A percentile compares a stretch with the other conserved stretches of the same genome.
phyloP scores from a whole-genome alignment of 2,113 vertebrate genomes.

The Solea senegalensis region DNA sequence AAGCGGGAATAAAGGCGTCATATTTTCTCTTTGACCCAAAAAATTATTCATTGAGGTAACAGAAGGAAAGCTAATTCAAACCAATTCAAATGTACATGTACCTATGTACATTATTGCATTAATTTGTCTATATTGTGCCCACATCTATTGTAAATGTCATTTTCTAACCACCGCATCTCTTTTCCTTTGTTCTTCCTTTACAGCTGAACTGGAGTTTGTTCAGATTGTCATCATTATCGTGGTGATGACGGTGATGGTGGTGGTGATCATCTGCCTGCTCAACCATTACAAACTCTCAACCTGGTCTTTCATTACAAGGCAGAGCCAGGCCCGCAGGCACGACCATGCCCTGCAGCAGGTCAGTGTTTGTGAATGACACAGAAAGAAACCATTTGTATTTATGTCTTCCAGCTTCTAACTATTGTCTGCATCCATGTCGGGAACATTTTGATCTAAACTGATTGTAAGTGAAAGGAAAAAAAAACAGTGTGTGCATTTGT shows the following conservation, averaged over 20 bases:
- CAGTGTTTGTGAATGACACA: constrained; percentile 61
- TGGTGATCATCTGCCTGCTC: constrained; percentile 96
- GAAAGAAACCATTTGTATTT: constrained; percentile 13
- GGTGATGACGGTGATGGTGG: constrained; percentile 98
- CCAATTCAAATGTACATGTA: too few relatives aligned
- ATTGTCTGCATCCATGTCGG: constrained; percentile 17
- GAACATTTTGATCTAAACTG: constrained; percentile 32
- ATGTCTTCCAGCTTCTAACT: constrained; percentile 3
- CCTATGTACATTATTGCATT: too few relatives aligned
- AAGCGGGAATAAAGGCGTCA: too few relatives aligned
- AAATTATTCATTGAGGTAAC: too few relatives aligned
- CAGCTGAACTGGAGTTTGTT: constrained; percentile 98
- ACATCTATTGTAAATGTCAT: background rate
- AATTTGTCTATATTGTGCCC: background rate
- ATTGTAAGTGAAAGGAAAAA: background rate
- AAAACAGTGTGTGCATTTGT: background rate
- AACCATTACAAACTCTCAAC: constrained; percentile 97
- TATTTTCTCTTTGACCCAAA: too few relatives aligned
- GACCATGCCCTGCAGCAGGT: constrained; percentile 91
- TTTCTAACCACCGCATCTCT: constrained; percentile 2
- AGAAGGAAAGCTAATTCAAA: too few relatives aligned
- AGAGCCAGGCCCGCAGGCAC: constrained; percentile 88
- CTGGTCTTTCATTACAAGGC: constrained; percentile 92
- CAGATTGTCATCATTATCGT: constrained; percentile 97
- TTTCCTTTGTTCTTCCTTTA: constrained; percentile 38